phyloP scores from a whole-genome alignment of 1,140 invertebrate genomes.

The Zaprionus africanus region DNA sequence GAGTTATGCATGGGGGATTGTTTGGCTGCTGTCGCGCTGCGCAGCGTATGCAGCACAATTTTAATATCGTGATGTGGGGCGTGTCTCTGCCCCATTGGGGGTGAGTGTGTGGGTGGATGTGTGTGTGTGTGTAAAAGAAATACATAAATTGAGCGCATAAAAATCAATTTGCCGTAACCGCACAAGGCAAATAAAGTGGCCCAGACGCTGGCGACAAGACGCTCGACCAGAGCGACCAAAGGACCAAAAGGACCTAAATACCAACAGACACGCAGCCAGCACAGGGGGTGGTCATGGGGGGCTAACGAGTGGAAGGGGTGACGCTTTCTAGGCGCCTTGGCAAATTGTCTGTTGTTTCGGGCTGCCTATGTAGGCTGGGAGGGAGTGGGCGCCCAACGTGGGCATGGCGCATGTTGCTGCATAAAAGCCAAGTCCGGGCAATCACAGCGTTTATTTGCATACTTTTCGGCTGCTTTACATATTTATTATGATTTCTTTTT shows the following conservation, averaged over 20 bases:
- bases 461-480: constrained; percentile 68
- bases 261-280: constrained; percentile 21
- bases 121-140: constrained; percentile 36
- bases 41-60: constrained; percentile 29
- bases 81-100: neutral
- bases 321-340: constrained; percentile 11
- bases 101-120: neutral
- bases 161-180: constrained; percentile 80
- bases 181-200: constrained; percentile 66
- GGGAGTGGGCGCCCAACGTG: constrained; percentile 11
- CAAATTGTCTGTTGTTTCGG: constrained; percentile 33
- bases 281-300: neutral
- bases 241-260: constrained; percentile 15
- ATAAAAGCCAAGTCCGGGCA: constrained; percentile 54
- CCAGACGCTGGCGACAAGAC: constrained; percentile 25
- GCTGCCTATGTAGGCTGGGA: neutral
- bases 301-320: neutral
- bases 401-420: constrained; percentile 56
- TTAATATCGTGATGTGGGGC: constrained; percentile 21
- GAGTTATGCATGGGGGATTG: constrained; percentile 17
- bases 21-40: constrained; percentile 1
- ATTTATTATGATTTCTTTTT: constrained; percentile 52
- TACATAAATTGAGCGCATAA: constrained; percentile 76
- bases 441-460: constrained; percentile 73
- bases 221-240: constrained; percentile 13